Conservation (phyloP, 2,797 vertebrate genomes). For the Pelobates cultripes region DNA sequence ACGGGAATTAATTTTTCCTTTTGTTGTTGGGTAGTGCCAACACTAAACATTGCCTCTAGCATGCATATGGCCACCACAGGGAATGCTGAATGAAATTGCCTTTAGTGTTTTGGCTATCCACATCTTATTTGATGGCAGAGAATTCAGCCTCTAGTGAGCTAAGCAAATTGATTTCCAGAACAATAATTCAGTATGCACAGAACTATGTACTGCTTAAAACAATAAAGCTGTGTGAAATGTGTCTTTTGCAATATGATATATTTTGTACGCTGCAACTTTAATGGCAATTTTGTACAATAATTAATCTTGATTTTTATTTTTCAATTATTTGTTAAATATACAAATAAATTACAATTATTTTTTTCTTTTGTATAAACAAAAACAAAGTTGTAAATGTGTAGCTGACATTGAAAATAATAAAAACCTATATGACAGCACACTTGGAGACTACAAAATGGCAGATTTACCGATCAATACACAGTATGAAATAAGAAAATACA, state of each 20-base stretch:
- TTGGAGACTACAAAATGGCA: too few relatives aligned
- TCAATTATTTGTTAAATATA: neutral
- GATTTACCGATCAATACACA: too few relatives aligned
- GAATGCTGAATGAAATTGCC: constrained; percentile 16
- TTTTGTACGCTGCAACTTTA: neutral
- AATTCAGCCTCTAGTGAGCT: neutral
- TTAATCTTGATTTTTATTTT: neutral
- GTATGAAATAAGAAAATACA: too few relatives aligned
- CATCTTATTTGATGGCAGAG: constrained; percentile 10
- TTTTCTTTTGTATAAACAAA: neutral
- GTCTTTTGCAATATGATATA: neutral
- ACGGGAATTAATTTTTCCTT: constrained; percentile 16
- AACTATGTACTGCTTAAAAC: neutral
- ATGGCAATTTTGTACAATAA: neutral
- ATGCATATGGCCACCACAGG: constrained; percentile 34
- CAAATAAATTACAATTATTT: neutral
- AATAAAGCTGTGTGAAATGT: neutral
- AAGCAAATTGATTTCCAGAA: neutral
- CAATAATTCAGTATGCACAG: neutral
- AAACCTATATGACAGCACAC: too few relatives aligned
- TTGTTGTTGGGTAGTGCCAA: constrained; percentile 12
- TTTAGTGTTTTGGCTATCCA: constrained; percentile 11
- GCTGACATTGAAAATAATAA: too few relatives aligned
- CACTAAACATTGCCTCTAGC: constrained; percentile 28
- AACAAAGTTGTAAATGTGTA: neutral